Evolutionary conservation across 1,140 invertebrate genomes (phyloP), one percentile per base, ranked within the genome.

Genomic region (Coptotermes formosanus): DNA sequence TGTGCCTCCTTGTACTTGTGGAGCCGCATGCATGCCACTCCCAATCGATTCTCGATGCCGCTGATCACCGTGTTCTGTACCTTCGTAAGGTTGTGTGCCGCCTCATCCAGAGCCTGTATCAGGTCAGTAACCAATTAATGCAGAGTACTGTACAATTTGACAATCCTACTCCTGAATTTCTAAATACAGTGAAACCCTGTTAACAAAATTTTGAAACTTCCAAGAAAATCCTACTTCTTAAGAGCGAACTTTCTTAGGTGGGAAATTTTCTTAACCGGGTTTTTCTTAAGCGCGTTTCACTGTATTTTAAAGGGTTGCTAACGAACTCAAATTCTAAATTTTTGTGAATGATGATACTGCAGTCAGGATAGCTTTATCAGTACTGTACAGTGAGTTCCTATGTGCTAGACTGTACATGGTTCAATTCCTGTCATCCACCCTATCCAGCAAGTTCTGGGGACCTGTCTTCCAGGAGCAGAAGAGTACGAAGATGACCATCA

Each of bases 41-140:
- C 92, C 85, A 88, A 87, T 86, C 87, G 87, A 52, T 92, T 89
- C 88, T 92, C 91, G 30, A 89, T 88, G 86, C 91, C 90, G n/a
- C 90, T 90, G 85, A 91, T 86, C 14, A 90, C 87, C 85, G 69
- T 55, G 59, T 85, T 85, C 12, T 87, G 85, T 16, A 75, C 86
- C 52, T 48, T 52, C 8, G 82, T 59, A 21, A 87, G 85, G 12
- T 59, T 64, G 59, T 23, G 75, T 21, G 83, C 86, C 11, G 87
- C 87, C 30, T 86, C 85, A 32, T 85, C 86, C 44, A 87, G 14
- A 48, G 87, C 85, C 87, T 87, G 69, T 1, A 55, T 55, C 52
- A 55, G 52, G 52, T 55, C 14, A 55, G 52, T 48, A 64, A 83
- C 55, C 11, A 55, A 16, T 55, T 55, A 19, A 16, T 4, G 52